Evolutionary conservation across 2,888 invertebrate species (phyloP).

Genomic region (Timema podura): DNA sequence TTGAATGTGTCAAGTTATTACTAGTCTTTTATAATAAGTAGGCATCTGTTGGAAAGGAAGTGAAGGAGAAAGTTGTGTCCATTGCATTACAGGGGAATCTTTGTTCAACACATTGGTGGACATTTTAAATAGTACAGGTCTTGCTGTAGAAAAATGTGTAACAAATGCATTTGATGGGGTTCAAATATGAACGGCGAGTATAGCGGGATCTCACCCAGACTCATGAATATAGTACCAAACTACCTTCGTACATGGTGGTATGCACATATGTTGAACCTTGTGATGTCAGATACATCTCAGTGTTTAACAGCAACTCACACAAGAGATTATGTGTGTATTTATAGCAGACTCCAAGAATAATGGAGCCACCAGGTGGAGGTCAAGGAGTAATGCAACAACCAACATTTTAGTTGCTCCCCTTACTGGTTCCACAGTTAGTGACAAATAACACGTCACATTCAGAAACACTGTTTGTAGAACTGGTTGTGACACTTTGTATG

Average conservation of each 20-base stretch:
- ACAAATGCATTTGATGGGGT: constrained; percentile 7
- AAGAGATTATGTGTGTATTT: too few species aligned
- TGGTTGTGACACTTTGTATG: background rate
- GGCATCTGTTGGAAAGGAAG: background rate
- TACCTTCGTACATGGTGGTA: background rate
- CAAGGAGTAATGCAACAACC: constrained; percentile 10
- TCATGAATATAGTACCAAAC: constrained; percentile 2
- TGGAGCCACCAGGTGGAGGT: background rate
- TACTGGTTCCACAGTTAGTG: background rate
- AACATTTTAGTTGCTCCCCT: background rate
- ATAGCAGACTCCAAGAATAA: background rate
- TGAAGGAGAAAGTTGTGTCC: background rate
- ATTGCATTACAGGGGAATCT: too few species aligned
- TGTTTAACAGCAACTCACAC: too few species aligned
- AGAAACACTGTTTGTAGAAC: constrained; percentile 5
- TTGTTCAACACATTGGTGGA: background rate
- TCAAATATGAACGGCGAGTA: constrained; percentile 8
- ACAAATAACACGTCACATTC: background rate
- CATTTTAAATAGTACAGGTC: background rate
- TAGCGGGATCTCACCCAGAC: background rate
- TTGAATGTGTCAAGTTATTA: background rate
- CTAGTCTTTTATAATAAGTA: background rate
- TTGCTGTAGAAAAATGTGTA: background rate
- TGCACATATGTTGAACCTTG: too few species aligned
- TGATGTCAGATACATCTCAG: too few species aligned